A percentile compares a stretch with the other conserved stretches of the same genome.
phyloP scores from a whole-genome alignment of 2,797 vertebrate genomes.

The Amblyopsis hoosieri region DNA sequence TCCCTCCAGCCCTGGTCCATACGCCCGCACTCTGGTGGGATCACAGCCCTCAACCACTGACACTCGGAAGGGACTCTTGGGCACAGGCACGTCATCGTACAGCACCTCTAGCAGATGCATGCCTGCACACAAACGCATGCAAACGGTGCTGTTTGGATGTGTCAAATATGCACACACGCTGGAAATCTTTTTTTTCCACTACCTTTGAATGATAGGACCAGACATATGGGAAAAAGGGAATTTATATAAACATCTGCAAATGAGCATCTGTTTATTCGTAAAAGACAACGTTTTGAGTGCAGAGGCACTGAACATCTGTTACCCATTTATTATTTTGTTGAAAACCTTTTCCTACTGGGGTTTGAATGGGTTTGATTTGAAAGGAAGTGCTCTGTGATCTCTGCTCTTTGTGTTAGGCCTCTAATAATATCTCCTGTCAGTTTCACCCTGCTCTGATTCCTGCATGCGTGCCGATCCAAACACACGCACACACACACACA shows the following conservation, averaged over 20 bases:
- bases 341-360: conserved; percentile 44
- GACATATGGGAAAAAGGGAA: conserved; percentile 47
- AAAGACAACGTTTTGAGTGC: conserved; percentile 44
- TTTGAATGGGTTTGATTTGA: too few relatives aligned
- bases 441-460: conserved; percentile 42
- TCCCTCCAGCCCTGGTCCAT: conserved; percentile 89
- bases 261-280: conserved; percentile 61
- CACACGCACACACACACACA: conserved; percentile 24
- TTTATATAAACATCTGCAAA: too few relatives aligned
- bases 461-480: conserved; percentile 44
- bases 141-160: background rate
- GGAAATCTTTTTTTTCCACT: conserved; percentile 9
- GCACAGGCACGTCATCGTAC: conserved; percentile 86
- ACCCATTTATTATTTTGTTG: conserved; percentile 61
- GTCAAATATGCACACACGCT: background rate
- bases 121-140: conserved; percentile 71
- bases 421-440: conserved; percentile 71
- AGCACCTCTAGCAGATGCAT: conserved; percentile 91
- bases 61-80: conserved; percentile 94
- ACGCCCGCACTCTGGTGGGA: conserved; percentile 90
- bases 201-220: conserved; percentile 42
- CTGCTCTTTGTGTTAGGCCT: conserved; percentile 70
- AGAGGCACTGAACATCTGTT: conserved; percentile 57
- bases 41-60: conserved; percentile 92
- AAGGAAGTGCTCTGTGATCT: conserved; percentile 62